phyloP scores from a whole-genome alignment of 2,888 invertebrate genomes.

The Microdon myrmicae region DNA sequence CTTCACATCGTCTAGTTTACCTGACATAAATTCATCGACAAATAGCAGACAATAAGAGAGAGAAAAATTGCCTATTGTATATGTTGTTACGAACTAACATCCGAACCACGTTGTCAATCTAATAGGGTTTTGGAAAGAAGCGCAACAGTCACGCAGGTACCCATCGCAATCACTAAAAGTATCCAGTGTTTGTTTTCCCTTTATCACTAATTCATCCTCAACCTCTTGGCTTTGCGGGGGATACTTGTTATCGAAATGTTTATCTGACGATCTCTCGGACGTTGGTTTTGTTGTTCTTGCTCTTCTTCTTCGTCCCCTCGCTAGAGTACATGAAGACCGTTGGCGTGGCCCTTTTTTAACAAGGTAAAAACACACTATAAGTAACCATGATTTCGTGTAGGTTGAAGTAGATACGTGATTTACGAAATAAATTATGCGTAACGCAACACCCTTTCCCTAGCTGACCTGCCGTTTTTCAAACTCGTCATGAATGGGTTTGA shows the following conservation, averaged over 20 bases:
- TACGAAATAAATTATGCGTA: constrained; percentile 47
- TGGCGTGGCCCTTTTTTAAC: constrained; percentile 26
- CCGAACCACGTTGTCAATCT: constrained; percentile 52
- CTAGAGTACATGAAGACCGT: constrained; percentile 21
- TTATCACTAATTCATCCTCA: constrained; percentile 38
- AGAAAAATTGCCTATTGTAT: no score
- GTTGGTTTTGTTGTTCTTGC: constrained; percentile 13
- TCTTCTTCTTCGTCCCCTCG: constrained; percentile 1
- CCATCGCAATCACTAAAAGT: constrained; percentile 15
- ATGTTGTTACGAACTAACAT: no score
- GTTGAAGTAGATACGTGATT: constrained; percentile 8
- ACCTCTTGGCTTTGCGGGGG: constrained; percentile 20
- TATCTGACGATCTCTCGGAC: constrained; percentile 25
- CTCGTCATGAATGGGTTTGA: no score
- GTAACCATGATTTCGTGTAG: no score
- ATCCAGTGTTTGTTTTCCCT: constrained; percentile 20
- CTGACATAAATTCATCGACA: constrained; percentile 44
- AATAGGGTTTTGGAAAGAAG: constrained; percentile 37
- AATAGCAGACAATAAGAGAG: constrained; percentile 14
- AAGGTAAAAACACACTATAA: constrained; percentile 10
- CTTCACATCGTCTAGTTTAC: constrained; percentile 28
- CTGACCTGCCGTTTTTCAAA: no score
- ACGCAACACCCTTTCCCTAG: constrained; percentile 51
- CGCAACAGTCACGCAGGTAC: constrained; percentile 45
- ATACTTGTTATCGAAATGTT: constrained; percentile 38